A percentile compares a stretch with the other conserved stretches of the same genome.
phyloP scores from a whole-genome alignment of 2,113 vertebrate genomes.

The Bathybates hornii region DNA sequence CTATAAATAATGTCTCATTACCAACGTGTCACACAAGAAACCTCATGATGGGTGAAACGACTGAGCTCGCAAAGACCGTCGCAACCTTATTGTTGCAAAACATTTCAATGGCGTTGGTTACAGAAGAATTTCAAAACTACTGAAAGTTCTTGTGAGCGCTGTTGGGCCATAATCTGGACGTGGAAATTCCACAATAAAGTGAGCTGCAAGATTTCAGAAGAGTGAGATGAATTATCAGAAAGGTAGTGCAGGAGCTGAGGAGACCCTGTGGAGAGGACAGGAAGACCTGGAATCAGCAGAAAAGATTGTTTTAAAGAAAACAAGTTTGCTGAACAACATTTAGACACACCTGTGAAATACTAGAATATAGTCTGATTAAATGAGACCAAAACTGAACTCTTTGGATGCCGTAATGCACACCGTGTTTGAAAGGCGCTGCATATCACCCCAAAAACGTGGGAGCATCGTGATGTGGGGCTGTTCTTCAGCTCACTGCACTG shows the following conservation, averaged over 20 bases:
- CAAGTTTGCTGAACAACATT: neutral
- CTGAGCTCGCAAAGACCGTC: neutral
- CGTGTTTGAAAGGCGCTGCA: rapidly evolving
- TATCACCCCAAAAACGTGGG: rapidly evolving
- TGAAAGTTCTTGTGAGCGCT: neutral
- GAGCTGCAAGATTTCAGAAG: neutral
- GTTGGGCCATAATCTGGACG: neutral
- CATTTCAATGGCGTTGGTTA: neutral
- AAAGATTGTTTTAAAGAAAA: rapidly evolving
- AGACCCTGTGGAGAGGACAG: neutral
- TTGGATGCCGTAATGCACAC: rapidly evolving
- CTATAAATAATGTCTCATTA: rapidly evolving
- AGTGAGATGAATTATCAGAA: neutral
- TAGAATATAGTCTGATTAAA: neutral
- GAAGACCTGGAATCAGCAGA: neutral
- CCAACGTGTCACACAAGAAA: neutral
- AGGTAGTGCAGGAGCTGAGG: neutral
- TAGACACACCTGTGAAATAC: neutral
- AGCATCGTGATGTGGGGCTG: neutral
- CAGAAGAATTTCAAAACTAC: neutral
- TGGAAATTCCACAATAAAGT: rapidly evolving
- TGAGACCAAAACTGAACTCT: rapidly evolving
- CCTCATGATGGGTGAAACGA: neutral
- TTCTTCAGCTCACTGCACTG: neutral
- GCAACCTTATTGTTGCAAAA: neutral